These are phyloP conservation scores for Catharus minimus DNA, from an alignment of 2,113 vertebrate genomes.

Conservation along the genomic window DNA sequence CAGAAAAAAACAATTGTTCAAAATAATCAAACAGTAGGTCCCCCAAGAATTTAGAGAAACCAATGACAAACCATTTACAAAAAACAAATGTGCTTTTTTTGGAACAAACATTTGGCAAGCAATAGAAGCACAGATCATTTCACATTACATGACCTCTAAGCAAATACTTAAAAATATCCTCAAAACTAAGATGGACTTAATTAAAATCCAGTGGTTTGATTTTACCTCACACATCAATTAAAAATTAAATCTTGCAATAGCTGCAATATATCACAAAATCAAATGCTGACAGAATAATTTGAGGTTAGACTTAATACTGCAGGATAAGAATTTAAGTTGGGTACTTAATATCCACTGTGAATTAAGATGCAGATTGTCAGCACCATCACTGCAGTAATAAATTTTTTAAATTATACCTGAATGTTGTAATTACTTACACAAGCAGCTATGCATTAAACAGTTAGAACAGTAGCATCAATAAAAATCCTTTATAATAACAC, in stretches of 20 bases:
- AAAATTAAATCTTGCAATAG: background rate
- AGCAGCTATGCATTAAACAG: background rate
- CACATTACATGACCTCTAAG: background rate
- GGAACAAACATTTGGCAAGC: background rate
- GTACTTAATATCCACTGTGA: background rate
- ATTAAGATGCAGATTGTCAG: background rate
- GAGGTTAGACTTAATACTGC: background rate
- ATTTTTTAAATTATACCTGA: background rate
- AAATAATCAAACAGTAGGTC: background rate
- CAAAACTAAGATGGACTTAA: background rate
- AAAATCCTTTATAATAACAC: background rate
- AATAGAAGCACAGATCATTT: background rate
- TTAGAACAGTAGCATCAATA: background rate
- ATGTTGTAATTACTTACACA: background rate
- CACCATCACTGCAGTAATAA: background rate
- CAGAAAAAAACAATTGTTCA: background rate
- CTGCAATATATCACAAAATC: background rate
- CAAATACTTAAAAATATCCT: background rate
- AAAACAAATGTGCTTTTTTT: background rate
- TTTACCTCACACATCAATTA: background rate
- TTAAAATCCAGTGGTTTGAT: background rate
- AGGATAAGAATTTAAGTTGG: background rate
- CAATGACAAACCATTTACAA: background rate
- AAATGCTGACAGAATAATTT: background rate
- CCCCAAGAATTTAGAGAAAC: background rate